Evolutionary conservation across 2,113 vertebrate genomes (phyloP), one percentile per base, ranked within the genome.

Genomic region (Ranitomeya imitator): DNA sequence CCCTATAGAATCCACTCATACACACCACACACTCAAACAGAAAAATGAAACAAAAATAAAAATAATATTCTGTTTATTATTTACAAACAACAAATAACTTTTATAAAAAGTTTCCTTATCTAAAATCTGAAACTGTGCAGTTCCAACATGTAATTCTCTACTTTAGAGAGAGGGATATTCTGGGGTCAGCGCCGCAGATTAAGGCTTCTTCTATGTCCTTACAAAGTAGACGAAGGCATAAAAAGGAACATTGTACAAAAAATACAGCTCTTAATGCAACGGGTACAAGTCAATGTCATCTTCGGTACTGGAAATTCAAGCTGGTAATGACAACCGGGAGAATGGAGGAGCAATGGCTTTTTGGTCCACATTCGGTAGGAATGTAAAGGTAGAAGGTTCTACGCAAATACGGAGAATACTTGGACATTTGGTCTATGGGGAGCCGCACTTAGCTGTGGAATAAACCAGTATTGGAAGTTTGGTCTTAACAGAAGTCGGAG

Each of bases 161-260:
- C 69, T 88, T 88, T 88, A 88, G 87, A 88, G 87, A 88, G 87
- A 65, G 81, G 87, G 86, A 88, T 88, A 83, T 52, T 88, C 87
- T 88, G 87, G 45, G 80, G 87, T 77, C 69, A 65, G 2, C 6
- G n/a, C 87, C 87, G 55, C 87, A 88, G 87, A 88, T 84, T 63
- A 65, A 84, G 87, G 80, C 73, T 84, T 78, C 59, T 73, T 77
- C 73, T 74, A 83, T 65, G 71, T 67, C 69, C 67, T 23, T 76
- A 77, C 80, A 88, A 63, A 79, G 67, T 79, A 86, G 73, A 86
- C 12, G 51, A 78, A 86, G n/a, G 60, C 76, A 86, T 86, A 79
- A 57, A 86, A 71, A 86, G 18, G 21, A 8, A 63, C 21, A 21
- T 51, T 84, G 9, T 84, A 88, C 71, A 88, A 84, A 88, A 88